phyloP scores from a whole-genome alignment of 2,113 vertebrate genomes.

The Symphodus melops region DNA sequence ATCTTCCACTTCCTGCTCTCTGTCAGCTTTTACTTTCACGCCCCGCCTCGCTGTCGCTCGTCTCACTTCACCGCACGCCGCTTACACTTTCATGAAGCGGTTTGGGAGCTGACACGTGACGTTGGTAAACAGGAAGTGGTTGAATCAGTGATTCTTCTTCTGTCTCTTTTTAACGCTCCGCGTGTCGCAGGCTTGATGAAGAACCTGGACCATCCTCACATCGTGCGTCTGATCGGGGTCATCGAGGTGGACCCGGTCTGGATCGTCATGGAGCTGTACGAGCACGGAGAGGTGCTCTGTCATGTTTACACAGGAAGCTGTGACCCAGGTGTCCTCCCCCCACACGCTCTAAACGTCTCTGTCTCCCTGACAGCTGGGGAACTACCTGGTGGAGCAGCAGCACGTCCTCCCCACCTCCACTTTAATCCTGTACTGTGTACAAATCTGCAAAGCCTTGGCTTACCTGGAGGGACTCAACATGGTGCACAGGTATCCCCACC shows the following conservation, averaged over 20 bases:
- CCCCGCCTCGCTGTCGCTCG: too few species aligned
- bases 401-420: conserved; percentile 77
- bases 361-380: conserved; percentile 84
- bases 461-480: conserved; percentile 93
- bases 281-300: conserved; percentile 94
- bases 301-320: too few species aligned
- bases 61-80: too few species aligned
- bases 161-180: too few species aligned
- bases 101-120: too few species aligned
- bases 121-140: too few species aligned
- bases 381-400: conserved; percentile 88
- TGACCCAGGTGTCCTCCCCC: too few species aligned
- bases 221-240: conserved; percentile 91
- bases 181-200: conserved; percentile 89
- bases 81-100: too few species aligned
- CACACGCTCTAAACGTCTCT: neutral
- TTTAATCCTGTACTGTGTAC: conserved; percentile 88
- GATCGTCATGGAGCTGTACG: conserved; percentile 95
- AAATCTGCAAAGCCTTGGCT: conserved; percentile 93
- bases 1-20: too few species aligned
- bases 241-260: conserved; percentile 92
- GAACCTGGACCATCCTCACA: conserved; percentile 92
- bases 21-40: too few species aligned
- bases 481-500: conserved; percentile 97
- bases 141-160: too few species aligned